Conservation (phyloP, 2,797 vertebrate genomes). For the Salarias fasciatus region DNA sequence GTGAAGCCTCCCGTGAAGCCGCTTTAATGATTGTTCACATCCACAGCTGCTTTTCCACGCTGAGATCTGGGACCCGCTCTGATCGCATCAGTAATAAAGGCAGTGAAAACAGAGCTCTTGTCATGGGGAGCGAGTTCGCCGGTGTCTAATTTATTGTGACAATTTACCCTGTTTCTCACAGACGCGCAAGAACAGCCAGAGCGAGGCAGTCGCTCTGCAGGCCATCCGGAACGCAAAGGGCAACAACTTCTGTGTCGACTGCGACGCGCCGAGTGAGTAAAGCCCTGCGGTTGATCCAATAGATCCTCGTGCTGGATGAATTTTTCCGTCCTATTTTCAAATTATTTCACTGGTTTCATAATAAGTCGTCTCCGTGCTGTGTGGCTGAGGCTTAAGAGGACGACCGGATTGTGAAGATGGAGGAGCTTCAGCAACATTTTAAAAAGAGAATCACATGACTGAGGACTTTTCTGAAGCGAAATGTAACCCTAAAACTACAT, state of each 20-base stretch:
- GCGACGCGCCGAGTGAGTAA: constrained; percentile 90
- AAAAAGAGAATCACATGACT: too few relatives aligned
- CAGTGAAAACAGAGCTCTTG: background rate
- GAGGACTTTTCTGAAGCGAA: too few relatives aligned
- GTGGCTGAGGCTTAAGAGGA: too few relatives aligned
- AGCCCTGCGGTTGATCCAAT: too few relatives aligned
- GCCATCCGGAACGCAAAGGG: constrained; percentile 92
- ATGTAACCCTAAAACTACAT: too few relatives aligned
- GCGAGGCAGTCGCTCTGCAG: constrained; percentile 91
- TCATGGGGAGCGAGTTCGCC: constrained; percentile 3
- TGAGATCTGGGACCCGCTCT: constrained; percentile 11
- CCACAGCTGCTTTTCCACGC: background rate
- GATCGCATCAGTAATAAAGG: constrained; percentile 10
- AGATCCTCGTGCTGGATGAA: background rate
- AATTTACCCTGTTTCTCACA: constrained; percentile 52
- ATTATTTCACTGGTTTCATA: too few relatives aligned
- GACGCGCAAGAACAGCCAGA: constrained; percentile 91
- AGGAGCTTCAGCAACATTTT: too few relatives aligned
- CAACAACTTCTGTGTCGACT: constrained; percentile 93
- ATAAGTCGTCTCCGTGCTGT: too few relatives aligned
- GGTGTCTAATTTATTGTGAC: constrained; percentile 10
- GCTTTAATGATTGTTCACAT: background rate
- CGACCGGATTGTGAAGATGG: too few relatives aligned
- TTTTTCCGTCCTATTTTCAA: too few relatives aligned
- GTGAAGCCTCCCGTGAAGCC: too few relatives aligned